Evolutionary conservation across 2,797 vertebrate genomes (phyloP), one percentile per base, ranked within the genome.

Genomic region (Cynodonichthys magdalenae): DNA sequence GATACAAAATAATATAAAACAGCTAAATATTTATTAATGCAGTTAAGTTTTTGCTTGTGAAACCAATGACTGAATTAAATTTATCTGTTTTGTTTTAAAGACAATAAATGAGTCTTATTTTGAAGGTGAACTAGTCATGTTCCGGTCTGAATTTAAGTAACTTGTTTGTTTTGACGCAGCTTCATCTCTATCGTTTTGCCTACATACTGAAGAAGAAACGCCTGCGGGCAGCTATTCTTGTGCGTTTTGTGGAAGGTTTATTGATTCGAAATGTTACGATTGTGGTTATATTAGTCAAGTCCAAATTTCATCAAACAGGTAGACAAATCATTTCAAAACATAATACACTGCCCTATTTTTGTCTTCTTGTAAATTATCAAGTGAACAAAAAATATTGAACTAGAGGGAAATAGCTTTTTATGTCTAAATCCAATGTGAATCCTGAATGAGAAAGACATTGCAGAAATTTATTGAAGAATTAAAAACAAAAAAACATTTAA

Each of bases 141-240:
- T 85, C 75, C 73, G 52, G 46, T 67, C 0, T 1, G 0, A 20
- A 0, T 53, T 11, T 3, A 0, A 1, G 0, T 59, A 1, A 18
- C 1, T 0, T 6, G 0, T 0, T 0, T 0, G 11, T 0, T 46
- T 84, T 81, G 63, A 69, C 15, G 12, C 39, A 12, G 42, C 1
- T 17, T 66, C 69, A 47, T 56, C 62, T 77, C 83, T 77, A 88
- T 91, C 84, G 73, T 80, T 71, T 83, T 63, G 44, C 59, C 68
- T 68, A 75, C 66, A 70, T 76, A 57, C 42, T 56, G 42, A 51
- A 27, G 34, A 52, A 75, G 80, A 59, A 78, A 85, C 81, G 85
- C 90, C 87, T 66, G 71, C 47, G 28, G 39, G 3, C 20, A 9
- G 15, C 63, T 29, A 53, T 52, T 29, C 14, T 49, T 53, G 46